A percentile compares a stretch with the other conserved stretches of the same genome.
Evolutionary conservation across 2,797 vertebrate genomes (phyloP).

Genomic region (Channa striata): DNA sequence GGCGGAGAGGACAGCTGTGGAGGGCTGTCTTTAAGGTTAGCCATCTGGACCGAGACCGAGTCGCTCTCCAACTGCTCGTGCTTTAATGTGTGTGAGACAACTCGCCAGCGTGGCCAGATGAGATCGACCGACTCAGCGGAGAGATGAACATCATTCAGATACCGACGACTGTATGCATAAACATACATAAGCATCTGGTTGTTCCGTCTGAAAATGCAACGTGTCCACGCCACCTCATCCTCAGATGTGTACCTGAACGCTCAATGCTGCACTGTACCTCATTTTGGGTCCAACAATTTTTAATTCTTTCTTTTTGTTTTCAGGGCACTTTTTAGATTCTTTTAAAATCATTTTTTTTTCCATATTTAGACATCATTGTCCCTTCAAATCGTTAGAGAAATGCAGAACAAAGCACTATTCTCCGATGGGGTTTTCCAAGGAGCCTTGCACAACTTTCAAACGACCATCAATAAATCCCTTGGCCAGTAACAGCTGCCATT

Average conservation of each 20-base stretch:
- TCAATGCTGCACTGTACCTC: too few species aligned
- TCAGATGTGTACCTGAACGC: background rate
- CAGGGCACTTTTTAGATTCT: too few species aligned
- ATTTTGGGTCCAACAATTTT: too few species aligned
- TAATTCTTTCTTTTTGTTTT: too few species aligned
- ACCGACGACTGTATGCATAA: background rate
- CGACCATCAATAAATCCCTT: too few species aligned
- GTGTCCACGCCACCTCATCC: background rate
- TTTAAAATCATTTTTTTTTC: too few species aligned
- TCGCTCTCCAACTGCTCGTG: constrained; percentile 14
- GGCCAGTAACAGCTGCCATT: too few species aligned
- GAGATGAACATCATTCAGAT: background rate
- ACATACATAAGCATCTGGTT: constrained; percentile 1
- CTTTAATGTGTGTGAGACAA: constrained; percentile 18
- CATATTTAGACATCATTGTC: background rate
- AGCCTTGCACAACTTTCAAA: too few species aligned
- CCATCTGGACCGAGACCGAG: constrained; percentile 67
- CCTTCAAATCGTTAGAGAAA: background rate
- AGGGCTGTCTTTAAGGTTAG: constrained; percentile 73
- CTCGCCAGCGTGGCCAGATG: constrained; percentile 16
- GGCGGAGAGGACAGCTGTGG: constrained; percentile 61
- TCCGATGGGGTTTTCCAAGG: background rate
- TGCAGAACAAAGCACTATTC: background rate
- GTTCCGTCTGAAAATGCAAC: background rate
- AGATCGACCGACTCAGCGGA: constrained; percentile 11